A percentile compares a stretch with the other conserved stretches of the same genome.
These are phyloP conservation scores for Tringa solitaria DNA, from an alignment of 2,113 vertebrate genomes.

Conservation along the genomic window DNA sequence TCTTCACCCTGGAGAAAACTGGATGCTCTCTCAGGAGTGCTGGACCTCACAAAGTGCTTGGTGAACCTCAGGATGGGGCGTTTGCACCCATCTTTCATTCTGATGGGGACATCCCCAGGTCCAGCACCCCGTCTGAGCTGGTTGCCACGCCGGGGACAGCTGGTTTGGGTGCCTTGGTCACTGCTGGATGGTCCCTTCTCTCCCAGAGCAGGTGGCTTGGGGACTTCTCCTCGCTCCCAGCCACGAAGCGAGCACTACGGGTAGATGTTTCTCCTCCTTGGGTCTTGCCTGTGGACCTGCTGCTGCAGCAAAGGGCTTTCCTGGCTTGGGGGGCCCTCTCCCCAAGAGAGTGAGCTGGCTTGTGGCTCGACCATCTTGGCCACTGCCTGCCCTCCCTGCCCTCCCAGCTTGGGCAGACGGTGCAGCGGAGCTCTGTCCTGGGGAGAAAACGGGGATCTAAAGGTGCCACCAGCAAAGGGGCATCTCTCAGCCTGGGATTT, in stretches of 20 bases:
- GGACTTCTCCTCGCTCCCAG: neutral
- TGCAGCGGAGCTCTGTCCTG: fast-evolving
- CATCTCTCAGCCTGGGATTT: neutral
- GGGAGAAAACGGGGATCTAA: neutral
- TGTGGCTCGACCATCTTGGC: neutral
- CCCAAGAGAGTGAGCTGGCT: neutral
- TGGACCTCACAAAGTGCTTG: neutral
- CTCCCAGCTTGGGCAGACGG: neutral
- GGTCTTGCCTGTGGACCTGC: neutral
- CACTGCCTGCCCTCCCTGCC: neutral
- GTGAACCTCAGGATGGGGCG: fast-evolving
- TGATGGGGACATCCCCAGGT: neutral
- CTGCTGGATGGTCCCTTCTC: too few relatives aligned
- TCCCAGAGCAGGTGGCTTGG: neutral
- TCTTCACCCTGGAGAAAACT: neutral
- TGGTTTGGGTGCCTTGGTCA: neutral
- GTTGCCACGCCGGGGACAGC: fast-evolving
- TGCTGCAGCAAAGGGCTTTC: neutral
- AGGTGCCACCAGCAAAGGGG: neutral
- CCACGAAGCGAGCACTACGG: fast-evolving
- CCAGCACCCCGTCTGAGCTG: neutral
- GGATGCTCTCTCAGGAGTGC: neutral
- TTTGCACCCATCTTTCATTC: neutral
- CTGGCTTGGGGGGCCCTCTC: neutral
- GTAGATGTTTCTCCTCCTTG: neutral